Evolutionary conservation across 2,113 vertebrate species (phyloP).

Genomic region (Azemiops feae): DNA sequence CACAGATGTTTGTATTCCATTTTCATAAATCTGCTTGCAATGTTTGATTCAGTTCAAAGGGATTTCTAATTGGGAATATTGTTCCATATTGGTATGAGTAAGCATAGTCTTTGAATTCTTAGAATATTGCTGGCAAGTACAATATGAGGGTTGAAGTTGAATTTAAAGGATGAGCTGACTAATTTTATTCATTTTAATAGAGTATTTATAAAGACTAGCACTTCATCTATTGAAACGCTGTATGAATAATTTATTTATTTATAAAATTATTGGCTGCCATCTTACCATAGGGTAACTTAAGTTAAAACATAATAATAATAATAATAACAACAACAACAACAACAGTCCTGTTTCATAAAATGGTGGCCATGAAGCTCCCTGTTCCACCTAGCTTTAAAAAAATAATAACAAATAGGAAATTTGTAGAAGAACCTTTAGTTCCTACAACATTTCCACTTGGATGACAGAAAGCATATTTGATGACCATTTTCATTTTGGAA

Average conservation of each 20-base stretch:
- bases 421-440: not conserved
- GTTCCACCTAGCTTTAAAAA: not conserved
- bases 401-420: not conserved
- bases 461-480: not conserved
- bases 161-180: not conserved
- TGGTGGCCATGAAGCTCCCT: not conserved
- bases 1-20: not conserved
- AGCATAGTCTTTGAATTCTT: not conserved
- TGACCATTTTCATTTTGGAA: not conserved
- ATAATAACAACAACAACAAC: no score
- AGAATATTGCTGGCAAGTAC: not conserved
- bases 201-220: not conserved
- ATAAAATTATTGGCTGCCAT: no score
- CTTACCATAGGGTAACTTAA: no score
- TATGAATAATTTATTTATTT: not conserved
- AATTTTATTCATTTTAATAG: not conserved
- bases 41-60: not conserved
- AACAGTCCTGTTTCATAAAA: not conserved
- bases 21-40: not conserved
- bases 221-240: not conserved
- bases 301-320: no score
- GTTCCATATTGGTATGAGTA: not conserved
- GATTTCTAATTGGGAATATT: not conserved
- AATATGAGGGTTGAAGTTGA: not conserved
- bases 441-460: not conserved